phyloP scores from a whole-genome alignment of 2,113 vertebrate species.

The Pseudopodoces humilis region DNA sequence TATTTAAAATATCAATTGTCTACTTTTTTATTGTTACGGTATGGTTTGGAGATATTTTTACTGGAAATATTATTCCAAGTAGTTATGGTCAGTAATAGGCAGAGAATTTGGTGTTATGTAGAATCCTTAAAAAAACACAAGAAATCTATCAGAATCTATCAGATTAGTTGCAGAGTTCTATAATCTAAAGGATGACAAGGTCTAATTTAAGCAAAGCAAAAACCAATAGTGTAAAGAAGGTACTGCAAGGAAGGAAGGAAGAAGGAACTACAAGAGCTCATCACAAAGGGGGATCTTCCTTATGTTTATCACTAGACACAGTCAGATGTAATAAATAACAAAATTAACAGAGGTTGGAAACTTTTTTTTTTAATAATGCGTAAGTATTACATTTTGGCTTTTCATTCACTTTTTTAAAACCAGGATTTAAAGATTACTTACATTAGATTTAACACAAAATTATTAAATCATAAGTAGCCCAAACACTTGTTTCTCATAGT shows the following conservation, averaged over 20 bases:
- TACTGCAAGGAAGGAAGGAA: too few relatives aligned
- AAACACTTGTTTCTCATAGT: not conserved
- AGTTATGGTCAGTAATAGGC: not conserved
- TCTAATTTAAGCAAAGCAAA: not conserved
- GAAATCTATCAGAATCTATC: not conserved
- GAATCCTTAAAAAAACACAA: not conserved
- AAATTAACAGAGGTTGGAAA: not conserved
- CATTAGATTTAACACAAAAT: not conserved
- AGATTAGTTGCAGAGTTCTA: not conserved
- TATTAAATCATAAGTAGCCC: not conserved
- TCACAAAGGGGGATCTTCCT: not conserved
- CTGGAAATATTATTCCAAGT: not conserved
- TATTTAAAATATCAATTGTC: not conserved
- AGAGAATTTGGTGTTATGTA: not conserved
- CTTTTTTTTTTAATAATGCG: not conserved
- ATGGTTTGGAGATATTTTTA: not conserved
- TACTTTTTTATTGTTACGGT: not conserved
- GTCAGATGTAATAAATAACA: not conserved
- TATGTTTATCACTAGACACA: not conserved
- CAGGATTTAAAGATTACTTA: not conserved
- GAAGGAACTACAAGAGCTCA: not conserved
- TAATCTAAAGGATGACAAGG: not conserved
- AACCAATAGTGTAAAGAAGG: not conserved
- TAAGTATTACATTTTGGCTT: fast-evolving
- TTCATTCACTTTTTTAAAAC: not conserved